Base-by-base conservation (phyloP, 2,888 invertebrate species). In the Halictus quadricinctus region DNA sequence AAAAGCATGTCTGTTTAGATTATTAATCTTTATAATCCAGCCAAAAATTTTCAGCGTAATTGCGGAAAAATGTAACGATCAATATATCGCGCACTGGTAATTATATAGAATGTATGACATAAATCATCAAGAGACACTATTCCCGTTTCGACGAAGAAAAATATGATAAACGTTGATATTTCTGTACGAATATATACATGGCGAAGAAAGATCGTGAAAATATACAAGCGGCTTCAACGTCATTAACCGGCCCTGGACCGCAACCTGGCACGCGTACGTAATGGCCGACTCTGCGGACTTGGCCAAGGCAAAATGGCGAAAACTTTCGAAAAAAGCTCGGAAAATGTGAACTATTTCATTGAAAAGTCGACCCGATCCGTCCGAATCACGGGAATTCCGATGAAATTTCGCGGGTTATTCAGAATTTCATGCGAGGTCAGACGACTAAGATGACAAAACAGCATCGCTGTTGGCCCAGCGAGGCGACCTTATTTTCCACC, bases 241-340 rank as follows among this genome's bases (percentile, higher is more conserved):
- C 84, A 84, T 79, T 84, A 86, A 86, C 87, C 88, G 88, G 87
- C 86, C 86, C 87, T 88, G 87, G 87, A 89, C 88, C 89, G 84
- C 88, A 82, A 90, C 90, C 89, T 86, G 86, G 88, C 84, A 90
- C 89, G 90, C 87, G 91, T 91, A 91, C 91, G 88, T 90, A 94
- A 94, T 94, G 94, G 94, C 94, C 91, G 94, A 93, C 94, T 88
- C 91, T 91, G 91, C 88, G 88, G 90, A 89, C 90, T 92, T 91
- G 91, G 90, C 87, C 89, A 88, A 90, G 87, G 90, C 94, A 94
- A 94, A 91, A 94, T 94, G 94, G 94, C 94, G 94, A 93, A 91
- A 92, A 92, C 80, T 83, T 84, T 78, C 70, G 77, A 86, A 88
- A 87, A 25, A 87, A 75, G 84, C 60, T 79, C 73, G 87, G 83